Conservation (phyloP, 2,113 vertebrate species). For the Cisticola juncidis region DNA sequence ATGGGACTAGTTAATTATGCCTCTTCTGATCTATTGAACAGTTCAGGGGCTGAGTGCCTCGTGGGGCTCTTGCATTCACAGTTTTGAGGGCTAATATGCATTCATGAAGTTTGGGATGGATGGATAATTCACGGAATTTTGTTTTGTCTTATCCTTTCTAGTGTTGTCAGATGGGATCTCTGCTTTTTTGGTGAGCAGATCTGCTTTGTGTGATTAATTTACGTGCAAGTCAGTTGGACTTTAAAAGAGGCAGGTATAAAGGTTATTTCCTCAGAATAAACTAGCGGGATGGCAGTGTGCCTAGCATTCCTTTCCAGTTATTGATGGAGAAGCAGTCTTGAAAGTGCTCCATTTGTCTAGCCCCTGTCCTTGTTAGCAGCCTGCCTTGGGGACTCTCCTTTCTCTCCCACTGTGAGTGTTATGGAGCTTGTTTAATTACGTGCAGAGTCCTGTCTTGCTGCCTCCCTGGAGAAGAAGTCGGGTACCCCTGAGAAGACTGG, state of each 20-base stretch:
- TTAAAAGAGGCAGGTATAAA: constrained; percentile 5
- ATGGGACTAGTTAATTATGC: constrained; percentile 5
- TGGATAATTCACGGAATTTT: neutral
- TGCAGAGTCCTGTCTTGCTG: neutral
- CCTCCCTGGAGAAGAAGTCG: neutral
- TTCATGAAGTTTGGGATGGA: neutral
- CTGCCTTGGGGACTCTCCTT: neutral
- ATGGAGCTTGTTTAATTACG: neutral
- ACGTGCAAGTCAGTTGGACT: neutral
- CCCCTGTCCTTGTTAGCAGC: neutral
- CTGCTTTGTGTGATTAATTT: neutral
- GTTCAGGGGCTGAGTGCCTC: neutral
- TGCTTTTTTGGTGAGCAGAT: neutral
- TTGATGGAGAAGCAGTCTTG: neutral
- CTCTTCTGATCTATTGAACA: neutral
- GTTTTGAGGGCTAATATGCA: neutral
- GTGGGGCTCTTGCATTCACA: neutral
- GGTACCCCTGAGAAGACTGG: neutral
- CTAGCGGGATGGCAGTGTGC: neutral
- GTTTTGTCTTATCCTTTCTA: neutral
- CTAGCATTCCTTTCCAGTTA: neutral
- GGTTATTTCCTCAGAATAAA: constrained; percentile 13
- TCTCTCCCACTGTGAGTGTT: neutral
- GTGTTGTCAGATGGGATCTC: neutral
- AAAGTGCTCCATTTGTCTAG: neutral